Percentiles rank a stretch among this genome's conserved stretches.
Conservation (phyloP, 1,140 invertebrate species). For the Stenopsyche tienmushanensis region DNA sequence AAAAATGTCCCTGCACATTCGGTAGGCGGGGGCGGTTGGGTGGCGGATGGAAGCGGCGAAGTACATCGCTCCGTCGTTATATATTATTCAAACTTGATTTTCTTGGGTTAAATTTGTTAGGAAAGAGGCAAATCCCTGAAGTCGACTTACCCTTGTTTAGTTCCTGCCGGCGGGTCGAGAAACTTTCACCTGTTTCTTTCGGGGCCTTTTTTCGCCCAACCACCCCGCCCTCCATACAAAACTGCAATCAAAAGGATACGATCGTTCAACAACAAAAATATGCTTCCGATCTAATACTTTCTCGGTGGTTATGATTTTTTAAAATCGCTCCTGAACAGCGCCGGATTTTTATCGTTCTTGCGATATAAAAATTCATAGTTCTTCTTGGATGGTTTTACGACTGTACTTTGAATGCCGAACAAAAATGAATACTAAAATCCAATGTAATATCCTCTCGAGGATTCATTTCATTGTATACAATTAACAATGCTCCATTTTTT, state of each 20-base stretch:
- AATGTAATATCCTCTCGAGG: no score
- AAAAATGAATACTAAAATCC: no score
- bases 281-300: no score
- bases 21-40: neutral
- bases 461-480: no score
- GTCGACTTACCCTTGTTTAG: conserved; percentile 36
- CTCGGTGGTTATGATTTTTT: no score
- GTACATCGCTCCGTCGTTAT: conserved; percentile 31
- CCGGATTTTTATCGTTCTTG: no score
- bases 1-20: conserved; percentile 13
- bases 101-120: conserved; percentile 43
- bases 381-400: no score
- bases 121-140: conserved; percentile 41
- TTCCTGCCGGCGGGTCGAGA: conserved; percentile 22
- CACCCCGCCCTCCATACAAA: neutral
- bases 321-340: no score
- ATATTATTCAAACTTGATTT: conserved; percentile 43
- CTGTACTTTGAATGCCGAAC: no score
- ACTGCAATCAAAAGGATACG: conserved; percentile 40
- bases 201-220: conserved; percentile 1
- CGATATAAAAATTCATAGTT: no score
- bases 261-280: conserved; percentile 14
- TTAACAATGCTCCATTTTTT: no score
- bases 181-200: conserved; percentile 23
- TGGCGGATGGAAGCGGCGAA: conserved; percentile 1